Evolutionary conservation across 2,888 invertebrate species (phyloP).

Genomic region (Eupithecia vulgata): DNA sequence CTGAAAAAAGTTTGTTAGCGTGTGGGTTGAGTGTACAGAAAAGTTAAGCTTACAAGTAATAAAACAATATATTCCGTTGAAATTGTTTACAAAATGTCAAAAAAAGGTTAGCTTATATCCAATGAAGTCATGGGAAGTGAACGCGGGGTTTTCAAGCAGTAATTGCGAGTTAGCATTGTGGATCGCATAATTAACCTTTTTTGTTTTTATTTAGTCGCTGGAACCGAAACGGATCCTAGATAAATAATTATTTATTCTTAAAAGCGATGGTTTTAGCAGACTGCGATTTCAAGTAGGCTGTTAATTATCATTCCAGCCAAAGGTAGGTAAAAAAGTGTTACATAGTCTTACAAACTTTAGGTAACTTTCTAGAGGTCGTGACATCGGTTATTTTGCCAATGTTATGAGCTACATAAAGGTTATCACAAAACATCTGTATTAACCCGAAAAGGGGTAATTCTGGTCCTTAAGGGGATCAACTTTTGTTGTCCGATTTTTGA

Average conservation of each 20-base stretch:
- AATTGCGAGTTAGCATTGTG: constrained; percentile 66
- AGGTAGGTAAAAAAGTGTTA: too few species aligned
- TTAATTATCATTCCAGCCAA: too few species aligned
- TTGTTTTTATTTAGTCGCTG: constrained; percentile 30
- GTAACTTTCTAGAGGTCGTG: not conserved
- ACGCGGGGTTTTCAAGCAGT: constrained; percentile 66
- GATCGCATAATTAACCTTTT: constrained; percentile 60
- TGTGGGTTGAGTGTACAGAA: not conserved
- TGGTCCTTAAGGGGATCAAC: too few species aligned
- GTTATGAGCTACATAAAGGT: too few species aligned
- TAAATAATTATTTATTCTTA: not conserved
- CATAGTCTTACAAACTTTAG: not conserved
- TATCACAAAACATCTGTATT: too few species aligned
- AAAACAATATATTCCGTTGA: not conserved
- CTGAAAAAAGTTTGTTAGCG: not conserved
- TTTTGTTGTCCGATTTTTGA: too few species aligned
- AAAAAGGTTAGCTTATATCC: constrained; percentile 43
- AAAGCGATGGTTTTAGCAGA: not conserved
- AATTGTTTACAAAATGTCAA: not conserved
- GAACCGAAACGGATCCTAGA: constrained; percentile 29
- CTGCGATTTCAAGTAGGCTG: not conserved
- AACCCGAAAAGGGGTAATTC: too few species aligned
- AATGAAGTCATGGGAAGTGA: constrained; percentile 80
- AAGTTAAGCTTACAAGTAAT: not conserved
- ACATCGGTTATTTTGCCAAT: not conserved